phyloP scores from a whole-genome alignment of 2,113 vertebrate genomes.

The Serilophus lunatus region DNA sequence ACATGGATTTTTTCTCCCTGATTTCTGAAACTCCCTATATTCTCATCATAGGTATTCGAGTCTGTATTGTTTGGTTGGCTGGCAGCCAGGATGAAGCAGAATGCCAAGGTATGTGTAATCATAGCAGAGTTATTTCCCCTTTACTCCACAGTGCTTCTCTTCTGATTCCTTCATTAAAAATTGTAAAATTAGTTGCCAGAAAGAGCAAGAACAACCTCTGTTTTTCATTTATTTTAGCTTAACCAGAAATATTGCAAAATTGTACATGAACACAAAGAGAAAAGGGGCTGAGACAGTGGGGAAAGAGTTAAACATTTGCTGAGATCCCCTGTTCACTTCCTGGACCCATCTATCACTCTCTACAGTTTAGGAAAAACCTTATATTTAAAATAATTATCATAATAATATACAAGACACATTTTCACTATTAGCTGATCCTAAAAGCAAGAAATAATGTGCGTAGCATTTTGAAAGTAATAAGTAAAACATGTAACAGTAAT shows the following conservation, averaged over 20 bases:
- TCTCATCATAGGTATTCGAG: not conserved
- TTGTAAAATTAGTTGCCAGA: not conserved
- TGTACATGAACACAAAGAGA: not conserved
- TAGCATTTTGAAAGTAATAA: not conserved
- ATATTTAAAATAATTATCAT: not conserved
- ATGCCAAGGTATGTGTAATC: not conserved
- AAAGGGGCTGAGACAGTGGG: not conserved
- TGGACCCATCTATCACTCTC: not conserved
- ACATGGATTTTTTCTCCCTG: rapidly evolving
- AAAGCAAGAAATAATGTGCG: not conserved
- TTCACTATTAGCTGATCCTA: not conserved
- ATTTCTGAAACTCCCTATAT: not conserved
- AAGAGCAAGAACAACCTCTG: not conserved
- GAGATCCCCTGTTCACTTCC: not conserved
- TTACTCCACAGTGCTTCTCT: not conserved
- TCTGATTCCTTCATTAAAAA: not conserved
- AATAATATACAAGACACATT: not conserved
- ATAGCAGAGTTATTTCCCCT: not conserved
- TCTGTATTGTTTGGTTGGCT: not conserved
- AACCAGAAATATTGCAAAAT: not conserved
- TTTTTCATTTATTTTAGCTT: not conserved
- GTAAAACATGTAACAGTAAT: not conserved
- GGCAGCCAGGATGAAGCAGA: not conserved
- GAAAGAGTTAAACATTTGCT: not conserved
- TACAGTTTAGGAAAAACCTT: not conserved